Evolutionary conservation across 2,797 vertebrate species (phyloP).

Genomic region (Ibycter americanus): DNA sequence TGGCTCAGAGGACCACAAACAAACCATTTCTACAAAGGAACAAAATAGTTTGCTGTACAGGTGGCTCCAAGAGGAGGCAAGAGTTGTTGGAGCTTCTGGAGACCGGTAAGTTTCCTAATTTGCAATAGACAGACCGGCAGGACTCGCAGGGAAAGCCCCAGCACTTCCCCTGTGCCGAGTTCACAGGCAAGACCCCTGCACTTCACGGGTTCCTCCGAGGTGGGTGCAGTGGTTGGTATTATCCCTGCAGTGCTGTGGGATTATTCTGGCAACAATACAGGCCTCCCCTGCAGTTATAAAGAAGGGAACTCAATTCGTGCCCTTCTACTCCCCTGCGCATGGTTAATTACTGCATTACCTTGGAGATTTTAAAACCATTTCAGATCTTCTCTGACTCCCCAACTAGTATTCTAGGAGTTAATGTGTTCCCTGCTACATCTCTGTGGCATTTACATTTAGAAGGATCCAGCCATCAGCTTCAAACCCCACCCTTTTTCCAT

Average conservation of each 20-base stretch:
- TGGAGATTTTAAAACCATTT: neutral
- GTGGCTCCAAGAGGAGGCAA: neutral
- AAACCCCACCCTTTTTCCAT: neutral
- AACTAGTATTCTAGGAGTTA: neutral
- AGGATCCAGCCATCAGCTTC: neutral
- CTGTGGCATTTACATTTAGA: neutral
- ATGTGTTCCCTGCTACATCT: neutral
- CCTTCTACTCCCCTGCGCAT: neutral
- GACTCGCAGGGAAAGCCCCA: neutral
- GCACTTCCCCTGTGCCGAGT: neutral
- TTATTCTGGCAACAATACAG: fast-evolving
- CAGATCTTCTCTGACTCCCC: neutral
- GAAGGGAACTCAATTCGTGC: neutral
- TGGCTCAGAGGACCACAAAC: neutral
- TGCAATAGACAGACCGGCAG: neutral
- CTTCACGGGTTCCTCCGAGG: neutral
- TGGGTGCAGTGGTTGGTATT: no score
- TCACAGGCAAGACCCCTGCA: no score
- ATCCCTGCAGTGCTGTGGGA: neutral
- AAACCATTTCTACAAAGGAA: neutral
- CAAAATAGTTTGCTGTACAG: neutral
- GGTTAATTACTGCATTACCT: neutral
- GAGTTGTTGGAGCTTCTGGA: neutral
- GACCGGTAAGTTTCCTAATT: neutral
- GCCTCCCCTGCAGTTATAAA: neutral